Evolutionary conservation across 1,140 invertebrate genomes (phyloP).

Genomic region (Pogonomyrmex californicus): DNA sequence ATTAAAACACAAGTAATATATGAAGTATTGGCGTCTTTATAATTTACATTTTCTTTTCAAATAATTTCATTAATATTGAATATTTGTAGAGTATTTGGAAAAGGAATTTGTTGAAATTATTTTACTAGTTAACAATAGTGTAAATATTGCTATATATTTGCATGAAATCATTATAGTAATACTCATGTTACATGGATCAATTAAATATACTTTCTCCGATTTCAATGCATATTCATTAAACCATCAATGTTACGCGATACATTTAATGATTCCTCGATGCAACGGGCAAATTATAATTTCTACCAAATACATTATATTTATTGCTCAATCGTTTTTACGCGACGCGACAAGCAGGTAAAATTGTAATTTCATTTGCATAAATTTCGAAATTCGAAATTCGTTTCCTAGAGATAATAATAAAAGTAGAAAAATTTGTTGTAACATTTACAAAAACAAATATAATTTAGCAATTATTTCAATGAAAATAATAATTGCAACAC

Average conservation of each 20-base stretch:
- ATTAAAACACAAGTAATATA: background rate
- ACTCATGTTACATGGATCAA: background rate
- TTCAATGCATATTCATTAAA: slow-evolving; percentile 26
- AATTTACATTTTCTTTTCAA: background rate
- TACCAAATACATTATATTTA: background rate
- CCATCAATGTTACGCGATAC: background rate
- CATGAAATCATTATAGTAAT: background rate
- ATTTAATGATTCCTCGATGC: background rate
- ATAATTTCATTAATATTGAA: background rate
- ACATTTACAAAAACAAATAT: slow-evolving; percentile 9
- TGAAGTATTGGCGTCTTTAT: background rate
- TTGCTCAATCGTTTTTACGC: background rate
- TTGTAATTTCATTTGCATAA: slow-evolving; percentile 7
- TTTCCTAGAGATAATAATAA: background rate
- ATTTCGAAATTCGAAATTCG: background rate
- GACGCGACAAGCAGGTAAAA: background rate
- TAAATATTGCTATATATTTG: background rate
- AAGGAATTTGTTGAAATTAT: slow-evolving; percentile 5
- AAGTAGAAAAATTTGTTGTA: background rate
- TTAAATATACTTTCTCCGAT: slow-evolving; percentile 9
- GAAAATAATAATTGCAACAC: background rate
- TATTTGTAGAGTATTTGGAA: background rate
- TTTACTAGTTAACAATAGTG: background rate
- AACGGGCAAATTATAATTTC: background rate
- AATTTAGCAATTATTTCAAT: background rate